Evolutionary conservation across 2,888 invertebrate genomes (phyloP).

Genomic region (Tipula helvola): DNA sequence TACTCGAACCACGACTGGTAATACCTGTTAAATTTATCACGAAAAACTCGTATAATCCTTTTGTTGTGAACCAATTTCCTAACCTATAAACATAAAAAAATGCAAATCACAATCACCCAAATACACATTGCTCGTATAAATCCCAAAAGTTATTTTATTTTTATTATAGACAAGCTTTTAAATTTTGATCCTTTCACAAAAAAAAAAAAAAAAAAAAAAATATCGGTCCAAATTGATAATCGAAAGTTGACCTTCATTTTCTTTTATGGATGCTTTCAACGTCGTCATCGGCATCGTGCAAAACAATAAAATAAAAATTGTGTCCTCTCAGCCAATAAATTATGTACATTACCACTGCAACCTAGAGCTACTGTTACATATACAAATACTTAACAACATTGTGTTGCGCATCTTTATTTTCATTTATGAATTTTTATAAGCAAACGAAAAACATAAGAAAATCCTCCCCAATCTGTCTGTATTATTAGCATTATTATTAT

Average conservation of each 20-base stretch:
- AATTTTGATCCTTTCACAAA: background rate
- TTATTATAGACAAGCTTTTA: background rate
- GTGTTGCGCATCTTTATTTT: background rate
- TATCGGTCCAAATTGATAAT: background rate
- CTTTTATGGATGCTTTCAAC: background rate
- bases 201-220: background rate
- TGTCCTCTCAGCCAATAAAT: background rate
- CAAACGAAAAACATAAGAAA: background rate
- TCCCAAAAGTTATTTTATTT: background rate
- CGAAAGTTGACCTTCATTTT: background rate
- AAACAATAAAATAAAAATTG: background rate
- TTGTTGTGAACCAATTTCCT: background rate
- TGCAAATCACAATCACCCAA: background rate
- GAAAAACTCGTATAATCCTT: too few species aligned
- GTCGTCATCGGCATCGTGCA: background rate
- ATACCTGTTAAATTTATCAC: too few species aligned
- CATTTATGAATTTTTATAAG: background rate
- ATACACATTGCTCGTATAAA: background rate
- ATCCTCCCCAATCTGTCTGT: conserved; percentile 4
- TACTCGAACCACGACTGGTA: too few species aligned
- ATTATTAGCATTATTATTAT: background rate
- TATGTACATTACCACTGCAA: background rate
- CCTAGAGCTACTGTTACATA: background rate
- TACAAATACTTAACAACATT: background rate
- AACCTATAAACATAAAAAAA: background rate